Evolutionary conservation across 2,888 invertebrate species (phyloP).

Genomic region (Caradrina kadenii): DNA sequence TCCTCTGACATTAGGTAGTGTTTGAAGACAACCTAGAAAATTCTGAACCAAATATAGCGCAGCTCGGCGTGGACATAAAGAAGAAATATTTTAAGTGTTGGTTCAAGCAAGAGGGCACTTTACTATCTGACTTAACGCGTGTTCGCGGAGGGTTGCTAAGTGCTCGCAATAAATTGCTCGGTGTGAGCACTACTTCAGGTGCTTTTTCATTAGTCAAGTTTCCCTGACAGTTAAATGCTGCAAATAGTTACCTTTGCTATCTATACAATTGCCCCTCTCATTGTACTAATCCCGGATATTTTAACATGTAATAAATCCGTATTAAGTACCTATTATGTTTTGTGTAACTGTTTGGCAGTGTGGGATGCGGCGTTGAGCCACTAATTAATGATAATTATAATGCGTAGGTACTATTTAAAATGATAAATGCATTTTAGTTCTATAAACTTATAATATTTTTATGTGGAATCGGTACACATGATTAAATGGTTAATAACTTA

Average conservation of each 20-base stretch:
- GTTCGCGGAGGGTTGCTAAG: slow-evolving; percentile 80
- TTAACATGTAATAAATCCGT: slow-evolving; percentile 26
- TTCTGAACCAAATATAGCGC: slow-evolving; percentile 31
- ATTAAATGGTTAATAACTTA: not conserved
- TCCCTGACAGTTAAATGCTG: slow-evolving; percentile 70
- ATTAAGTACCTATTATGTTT: slow-evolving; percentile 9
- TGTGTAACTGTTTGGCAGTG: slow-evolving; percentile 30
- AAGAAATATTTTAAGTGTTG: slow-evolving; percentile 69
- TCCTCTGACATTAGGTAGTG: not conserved
- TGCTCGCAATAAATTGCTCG: slow-evolving; percentile 84
- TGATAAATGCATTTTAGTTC: not conserved
- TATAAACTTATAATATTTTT: not conserved
- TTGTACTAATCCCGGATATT: slow-evolving; percentile 36
- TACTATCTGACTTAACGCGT: slow-evolving; percentile 75
- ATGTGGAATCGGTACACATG: not conserved
- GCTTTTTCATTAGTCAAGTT: slow-evolving; percentile 80
- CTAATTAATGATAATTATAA: slow-evolving; percentile 3
- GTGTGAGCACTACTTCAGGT: slow-evolving; percentile 81
- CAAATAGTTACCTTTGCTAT: slow-evolving; percentile 54
- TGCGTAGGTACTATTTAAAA: not conserved
- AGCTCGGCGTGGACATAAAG: slow-evolving; percentile 55
- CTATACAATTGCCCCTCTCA: slow-evolving; percentile 54
- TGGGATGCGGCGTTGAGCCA: slow-evolving; percentile 5
- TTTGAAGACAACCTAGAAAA: slow-evolving; percentile 9
- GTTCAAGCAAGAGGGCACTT: slow-evolving; percentile 72